Base-by-base conservation (phyloP, 2,797 vertebrate species). In the Rhynchotus rufescens region DNA sequence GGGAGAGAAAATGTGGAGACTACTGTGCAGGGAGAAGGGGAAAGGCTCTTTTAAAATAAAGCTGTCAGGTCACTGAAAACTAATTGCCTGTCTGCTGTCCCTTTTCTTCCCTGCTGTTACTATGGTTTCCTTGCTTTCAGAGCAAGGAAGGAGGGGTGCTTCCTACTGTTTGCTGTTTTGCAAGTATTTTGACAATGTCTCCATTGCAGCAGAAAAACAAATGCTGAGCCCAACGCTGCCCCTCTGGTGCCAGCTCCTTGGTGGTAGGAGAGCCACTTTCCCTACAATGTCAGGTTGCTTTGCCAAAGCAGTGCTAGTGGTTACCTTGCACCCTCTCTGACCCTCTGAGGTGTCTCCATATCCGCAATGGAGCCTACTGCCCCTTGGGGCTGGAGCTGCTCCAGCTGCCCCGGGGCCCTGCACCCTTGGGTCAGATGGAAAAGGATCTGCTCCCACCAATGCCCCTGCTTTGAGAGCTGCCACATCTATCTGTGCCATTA, bases 401-500 rank as follows among this genome's bases (percentile, higher is more conserved):
- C 28, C 0, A 0, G 5, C 52, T 67, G 17, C 22, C 40, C 40
- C 4, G 0, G 13, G 28, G 60, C 49, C 19, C 28, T 30, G 52
- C 28, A 30, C 28, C 52, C 52, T 30, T 16, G 26, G 28, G 52
- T 10, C 8, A 9, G 52, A 16, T 40, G 16, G 52, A 28, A 17
- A 28, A 54, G 52, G 26, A 30, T 28, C 52, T 56, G 54, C 16
- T 16, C 6, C 15, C 51, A 59, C 47, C 9, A 28, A 19, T 34
- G 17, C 0, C 5, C 20, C 13, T 44, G 2, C 1, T 47, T 3
- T 72, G 14, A 72, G 54, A 30, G 5, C 32, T 2, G 0, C 7
- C 32, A 30, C 1, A 0, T 45, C 68, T 7, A 13, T 9, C 15
- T 28, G 26, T 45, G 68, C 17, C 73, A 28, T 1, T 80, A 44